Conservation (phyloP, 1,140 invertebrate genomes). For the Pygmarrhopalites habei region DNA sequence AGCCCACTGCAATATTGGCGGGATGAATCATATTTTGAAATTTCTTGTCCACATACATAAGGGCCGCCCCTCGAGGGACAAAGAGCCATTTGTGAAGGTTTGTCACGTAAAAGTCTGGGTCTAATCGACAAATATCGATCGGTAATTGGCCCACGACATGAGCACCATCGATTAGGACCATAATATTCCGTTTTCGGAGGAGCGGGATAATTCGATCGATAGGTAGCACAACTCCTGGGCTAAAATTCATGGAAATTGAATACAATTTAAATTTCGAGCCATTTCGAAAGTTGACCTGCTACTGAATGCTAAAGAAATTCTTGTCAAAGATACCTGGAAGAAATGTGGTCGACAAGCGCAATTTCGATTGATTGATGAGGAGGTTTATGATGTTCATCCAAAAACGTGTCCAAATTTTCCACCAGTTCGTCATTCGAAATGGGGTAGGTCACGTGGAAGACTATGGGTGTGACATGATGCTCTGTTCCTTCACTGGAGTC, state of each 20-base stretch:
- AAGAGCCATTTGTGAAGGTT: constrained; percentile 34
- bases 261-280: too few relatives aligned
- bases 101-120: constrained; percentile 30
- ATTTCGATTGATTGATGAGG: background rate
- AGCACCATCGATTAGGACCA: constrained; percentile 29
- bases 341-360: constrained; percentile 29
- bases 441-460: constrained; percentile 22
- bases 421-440: constrained; percentile 24
- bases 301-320: too few relatives aligned
- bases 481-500: constrained; percentile 12
- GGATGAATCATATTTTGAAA: constrained; percentile 25
- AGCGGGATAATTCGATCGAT: constrained; percentile 25
- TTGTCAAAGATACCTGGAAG: too few relatives aligned
- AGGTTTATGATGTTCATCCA: constrained; percentile 7
- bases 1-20: constrained; percentile 10
- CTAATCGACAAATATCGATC: constrained; percentile 11
- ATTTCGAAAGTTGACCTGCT: too few relatives aligned
- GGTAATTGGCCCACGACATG: constrained; percentile 32
- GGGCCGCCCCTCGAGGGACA: constrained; percentile 4
- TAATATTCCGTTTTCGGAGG: constrained; percentile 16
- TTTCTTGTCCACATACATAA: constrained; percentile 26
- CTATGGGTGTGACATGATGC: constrained; percentile 2
- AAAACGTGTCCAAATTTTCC: constrained; percentile 14
- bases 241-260: too few relatives aligned
- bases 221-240: constrained; percentile 19